Evolutionary conservation across 2,888 invertebrate genomes (phyloP).

Genomic region (Itoplectis maculator): DNA sequence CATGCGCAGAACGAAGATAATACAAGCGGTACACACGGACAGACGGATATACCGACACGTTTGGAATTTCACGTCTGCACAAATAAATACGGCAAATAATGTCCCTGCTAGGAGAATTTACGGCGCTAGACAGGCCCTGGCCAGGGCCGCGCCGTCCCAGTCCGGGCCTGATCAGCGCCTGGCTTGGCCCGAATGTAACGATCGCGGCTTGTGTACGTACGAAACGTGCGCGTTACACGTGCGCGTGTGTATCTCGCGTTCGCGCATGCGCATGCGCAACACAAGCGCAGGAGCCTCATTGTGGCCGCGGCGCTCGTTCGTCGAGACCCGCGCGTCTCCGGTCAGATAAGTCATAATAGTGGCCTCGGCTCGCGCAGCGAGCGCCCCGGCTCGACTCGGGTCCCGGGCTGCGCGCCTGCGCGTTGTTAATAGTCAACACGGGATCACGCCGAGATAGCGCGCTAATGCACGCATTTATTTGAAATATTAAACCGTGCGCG

Average conservation of each 20-base stretch:
- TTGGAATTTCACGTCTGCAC: conserved; percentile 16
- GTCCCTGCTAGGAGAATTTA: no score
- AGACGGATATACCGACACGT: conserved; percentile 21
- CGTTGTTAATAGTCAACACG: conserved; percentile 83
- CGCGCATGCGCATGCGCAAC: conserved; percentile 33
- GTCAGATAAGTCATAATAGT: conserved; percentile 83
- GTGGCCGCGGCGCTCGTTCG: conserved; percentile 55
- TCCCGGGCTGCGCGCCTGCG: no score
- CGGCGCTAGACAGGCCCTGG: no score
- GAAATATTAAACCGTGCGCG: conserved; percentile 81
- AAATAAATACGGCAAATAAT: conserved; percentile 62
- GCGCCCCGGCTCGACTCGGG: conserved; percentile 1
- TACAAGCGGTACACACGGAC: background rate
- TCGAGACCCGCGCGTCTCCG: conserved; percentile 62
- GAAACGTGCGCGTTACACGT: background rate
- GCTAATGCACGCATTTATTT: conserved; percentile 84
- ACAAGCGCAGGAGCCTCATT: conserved; percentile 30
- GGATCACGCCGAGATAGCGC: conserved; percentile 82
- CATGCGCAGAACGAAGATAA: conserved; percentile 66
- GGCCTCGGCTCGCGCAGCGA: conserved; percentile 73
- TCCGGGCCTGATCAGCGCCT: no score
- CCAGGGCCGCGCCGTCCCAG: no score
- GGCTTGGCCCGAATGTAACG: no score
- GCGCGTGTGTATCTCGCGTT: no score
- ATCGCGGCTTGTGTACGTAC: conserved; percentile 23